Base-by-base conservation (phyloP, 1,140 invertebrate genomes). In the Drosophila lacertosa region DNA sequence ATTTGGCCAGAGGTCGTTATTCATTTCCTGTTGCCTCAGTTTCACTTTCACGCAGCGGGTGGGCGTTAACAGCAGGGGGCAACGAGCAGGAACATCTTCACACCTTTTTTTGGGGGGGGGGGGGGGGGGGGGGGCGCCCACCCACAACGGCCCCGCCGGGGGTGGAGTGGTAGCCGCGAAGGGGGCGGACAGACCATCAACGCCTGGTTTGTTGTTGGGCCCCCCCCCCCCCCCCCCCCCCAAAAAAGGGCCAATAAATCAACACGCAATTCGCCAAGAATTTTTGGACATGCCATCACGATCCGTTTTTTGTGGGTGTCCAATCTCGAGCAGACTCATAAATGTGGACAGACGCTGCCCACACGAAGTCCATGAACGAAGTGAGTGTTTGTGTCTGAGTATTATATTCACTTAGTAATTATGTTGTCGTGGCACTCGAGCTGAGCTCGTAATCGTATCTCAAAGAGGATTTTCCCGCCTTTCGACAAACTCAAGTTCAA, bases 221-320 rank as follows among this genome's bases (percentile, higher is more conserved):
- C n/a, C n/a, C n/a, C n/a, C n/a, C n/a, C n/a, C n/a, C n/a, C n/a
- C n/a, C n/a, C n/a, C n/a, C n/a, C n/a, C n/a, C n/a, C n/a, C n/a
- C n/a, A n/a, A 42, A 71, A 66, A 10, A 6, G 35, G 45, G 22
- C 9, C 74, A 77, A 88, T 81, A 88, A 88, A 86, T 86, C 81
- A 88, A 82, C 58, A 54, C 65, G 65, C 77, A 84, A 81, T 82
- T 68, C 20, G 26, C 24, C 18, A 57, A 67, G 62, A 71, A 57
- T 67, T 63, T 57, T 57, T 65, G 65, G 65, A 16, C 24, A 64
- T 32, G 67, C 51, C n/a, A 44, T 20, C 37, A 65, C 45, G 26
- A 35, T 42, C 29, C 20, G 16, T 5, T 22, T 22, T 1, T 54
- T 63, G 68, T 71, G 62, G 67, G 67, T 57, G 62, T 66, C 57